Evolutionary conservation across 1,140 invertebrate genomes (phyloP), one percentile per base, ranked within the genome.

Genomic region (Drosophila sechellia): DNA sequence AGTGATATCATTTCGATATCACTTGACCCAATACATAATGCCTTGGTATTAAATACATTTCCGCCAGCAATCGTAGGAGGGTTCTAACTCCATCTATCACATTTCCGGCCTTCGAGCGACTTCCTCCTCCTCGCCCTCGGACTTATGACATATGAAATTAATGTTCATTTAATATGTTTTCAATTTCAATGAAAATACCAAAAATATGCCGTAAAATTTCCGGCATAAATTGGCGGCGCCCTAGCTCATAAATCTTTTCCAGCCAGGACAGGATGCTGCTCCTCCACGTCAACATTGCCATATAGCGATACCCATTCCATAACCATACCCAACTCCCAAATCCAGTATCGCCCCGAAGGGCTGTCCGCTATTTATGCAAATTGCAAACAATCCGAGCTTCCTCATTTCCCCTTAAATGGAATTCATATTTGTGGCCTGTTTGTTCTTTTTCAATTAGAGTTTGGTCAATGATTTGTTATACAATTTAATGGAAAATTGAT

Each of bases 81-180:
- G 43, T 42, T 42, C 46, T 50, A 35, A 73, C 58, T 74, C 71
- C 57, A 22, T 40, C 40, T 49, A 49, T 61, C 48, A 46, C 27
- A 54, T 50, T 54, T 53, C 59, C 46, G 64, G 59, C 25, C 37
- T 42, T 40, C 17, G 54, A 17, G 54, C 25, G 39, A 63, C 59
- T 63, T 63, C 59, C 68, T 54, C 34, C 37, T 35, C 61, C 4
- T 27, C 22, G 34, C 25, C 22, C 40, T 22, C 22, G 27, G 56
- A n/a, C 35, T 63, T 31, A 53, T 87, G 75, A 61, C 63, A 65
- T 59, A 53, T 52, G 48, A 87, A 79, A 79, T 61, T 79, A 79
- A 87, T 86, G 84, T 73, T 70, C 63, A 68, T 87, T 86, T 86
- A 86, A 86, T 86, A 83, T 83, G 66, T 83, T 83, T 87, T 75